Evolutionary conservation across 2,888 invertebrate species (phyloP), one percentile per base, ranked within the genome.

Genomic region (Laothoe populi): DNA sequence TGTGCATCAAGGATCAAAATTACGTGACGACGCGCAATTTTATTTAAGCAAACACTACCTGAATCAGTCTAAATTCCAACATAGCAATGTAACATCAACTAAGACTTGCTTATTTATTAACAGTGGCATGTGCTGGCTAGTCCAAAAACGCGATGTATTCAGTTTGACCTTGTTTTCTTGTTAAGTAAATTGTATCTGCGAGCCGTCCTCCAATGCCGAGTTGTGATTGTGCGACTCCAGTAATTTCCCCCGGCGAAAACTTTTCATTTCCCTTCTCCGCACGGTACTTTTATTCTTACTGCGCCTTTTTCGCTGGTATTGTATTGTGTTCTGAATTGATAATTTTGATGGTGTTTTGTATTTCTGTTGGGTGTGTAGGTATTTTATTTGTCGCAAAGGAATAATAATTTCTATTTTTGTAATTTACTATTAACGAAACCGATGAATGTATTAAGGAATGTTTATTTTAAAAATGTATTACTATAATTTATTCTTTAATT

Each of bases 161-260:
- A 70, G 69, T 72, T 69, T 69, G 70, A 75, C 74, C 75, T 73
- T 79, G 73, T 78, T 72, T 67, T 59, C 66, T 69, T 70, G 70
- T 71, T 71, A 72, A 74, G 70, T 72, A 70, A 67, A 70, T 70
- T 71, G 73, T 64, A 63, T 67, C 68, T 10, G 45, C 65, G 60
- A 64, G 49, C 68, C 64, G 62, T 60, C 58, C 67, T 68, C 64
- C 70, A 70, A 72, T 67, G 68, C 62, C 70, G 70, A 72, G 74
- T 79, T 73, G 76, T 72, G 75, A 79, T 80, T 79, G 80, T 74
- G 53, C 35, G 79, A 75, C 75, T 79, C 76, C 64, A 65, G 78
- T 83, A 79, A 84, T 85, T 84, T 85, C 85, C 85, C 84, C 68
- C 64, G 84, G 70, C 82, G 82, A 73, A 75, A 81, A 83, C 72